phyloP scores from a whole-genome alignment of 2,888 invertebrate species.

The Vandiemenella viatica region DNA sequence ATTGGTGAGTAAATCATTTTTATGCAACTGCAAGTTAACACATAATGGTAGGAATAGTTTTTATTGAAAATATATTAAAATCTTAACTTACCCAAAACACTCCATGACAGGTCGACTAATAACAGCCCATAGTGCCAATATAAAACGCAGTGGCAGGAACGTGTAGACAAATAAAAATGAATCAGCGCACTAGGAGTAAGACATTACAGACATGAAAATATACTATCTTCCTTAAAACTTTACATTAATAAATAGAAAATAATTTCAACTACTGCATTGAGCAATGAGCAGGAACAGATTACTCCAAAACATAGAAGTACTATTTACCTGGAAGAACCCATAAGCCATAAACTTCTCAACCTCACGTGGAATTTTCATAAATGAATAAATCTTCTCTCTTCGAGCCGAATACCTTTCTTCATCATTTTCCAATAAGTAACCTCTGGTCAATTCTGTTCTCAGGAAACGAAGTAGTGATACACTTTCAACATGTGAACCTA shows the following conservation, averaged over 20 bases:
- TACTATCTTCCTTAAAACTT: too few relatives aligned
- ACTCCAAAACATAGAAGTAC: too few relatives aligned
- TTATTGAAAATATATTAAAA: too few relatives aligned
- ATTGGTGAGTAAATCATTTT: too few relatives aligned
- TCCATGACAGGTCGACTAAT: conserved; percentile 54
- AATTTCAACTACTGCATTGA: too few relatives aligned
- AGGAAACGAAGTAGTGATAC: conserved; percentile 45
- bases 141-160: conserved; percentile 83
- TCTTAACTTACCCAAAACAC: conserved; percentile 48
- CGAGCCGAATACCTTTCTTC: conserved; percentile 88
- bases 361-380: conserved; percentile 87
- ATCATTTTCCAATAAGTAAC: conserved; percentile 87
- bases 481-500: too few relatives aligned
- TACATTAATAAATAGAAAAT: too few relatives aligned
- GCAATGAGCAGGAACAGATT: too few relatives aligned
- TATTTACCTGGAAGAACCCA: conserved; percentile 76
- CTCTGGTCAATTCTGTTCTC: conserved; percentile 75
- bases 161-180: conserved; percentile 96
- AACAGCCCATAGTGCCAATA: conserved; percentile 72
- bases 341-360: conserved; percentile 84
- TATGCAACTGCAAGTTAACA: too few relatives aligned
- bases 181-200: conserved; percentile 63
- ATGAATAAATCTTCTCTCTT: conserved; percentile 90
- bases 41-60: too few relatives aligned
- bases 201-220: conserved; percentile 9